phyloP scores from a whole-genome alignment of 2,888 invertebrate genomes.

The Perdita meconis region DNA sequence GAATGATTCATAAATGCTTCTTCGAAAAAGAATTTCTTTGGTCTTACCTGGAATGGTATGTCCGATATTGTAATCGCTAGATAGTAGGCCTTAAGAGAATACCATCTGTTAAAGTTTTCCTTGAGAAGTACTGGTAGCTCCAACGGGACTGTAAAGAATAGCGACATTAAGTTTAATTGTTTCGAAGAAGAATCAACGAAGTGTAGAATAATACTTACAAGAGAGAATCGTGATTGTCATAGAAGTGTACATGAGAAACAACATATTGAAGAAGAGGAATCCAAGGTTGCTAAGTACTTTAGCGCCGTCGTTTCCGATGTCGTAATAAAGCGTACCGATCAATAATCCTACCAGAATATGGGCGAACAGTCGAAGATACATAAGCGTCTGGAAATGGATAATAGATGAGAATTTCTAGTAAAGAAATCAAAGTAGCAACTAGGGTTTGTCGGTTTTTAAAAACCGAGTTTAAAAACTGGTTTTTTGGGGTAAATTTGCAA shows the following conservation, averaged over 20 bases:
- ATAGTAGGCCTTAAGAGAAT: conserved; percentile 97
- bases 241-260: conserved; percentile 99
- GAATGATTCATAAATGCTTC: no score
- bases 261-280: conserved; percentile 98
- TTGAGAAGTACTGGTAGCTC: conserved; percentile 97
- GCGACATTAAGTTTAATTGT: neutral
- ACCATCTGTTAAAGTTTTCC: conserved; percentile 99
- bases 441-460: no score
- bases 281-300: conserved; percentile 98
- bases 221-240: conserved; percentile 99
- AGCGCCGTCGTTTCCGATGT: conserved; percentile 97
- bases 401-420: neutral
- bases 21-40: neutral
- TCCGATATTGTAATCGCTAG: conserved; percentile 98
- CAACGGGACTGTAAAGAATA: conserved; percentile 90
- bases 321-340: conserved; percentile 97
- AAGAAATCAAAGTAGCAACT: no score
- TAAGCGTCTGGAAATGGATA: conserved; percentile 91
- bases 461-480: no score
- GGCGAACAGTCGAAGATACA: conserved; percentile 96
- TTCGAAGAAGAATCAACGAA: neutral
- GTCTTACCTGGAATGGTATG: conserved; percentile 96
- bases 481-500: no score
- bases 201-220: conserved; percentile 88
- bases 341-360: conserved; percentile 96